Base-by-base conservation (phyloP, 2,888 invertebrate genomes). In the Eristalis pertinax region DNA sequence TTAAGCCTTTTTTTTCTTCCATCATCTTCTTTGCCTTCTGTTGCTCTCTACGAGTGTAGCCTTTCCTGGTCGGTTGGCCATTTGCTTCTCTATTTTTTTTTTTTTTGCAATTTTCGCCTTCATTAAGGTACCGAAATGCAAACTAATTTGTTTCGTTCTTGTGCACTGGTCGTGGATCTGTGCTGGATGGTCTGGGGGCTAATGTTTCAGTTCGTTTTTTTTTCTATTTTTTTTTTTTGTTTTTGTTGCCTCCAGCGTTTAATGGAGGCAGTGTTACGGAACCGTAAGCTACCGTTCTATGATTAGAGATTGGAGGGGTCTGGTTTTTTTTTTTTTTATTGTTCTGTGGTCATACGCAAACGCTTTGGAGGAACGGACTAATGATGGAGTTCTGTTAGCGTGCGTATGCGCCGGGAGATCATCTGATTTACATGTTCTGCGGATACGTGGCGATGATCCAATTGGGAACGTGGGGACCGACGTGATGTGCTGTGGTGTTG, bases 241-340 rank as follows among this genome's bases (percentile, higher is more conserved):
- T 32, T 32, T 5, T 32, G 32, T 32, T 32, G 32, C 32, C 32
- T 32, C 32, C 63, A 41, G n/a, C 86, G 79, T 73, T 87, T 87
- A 84, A 76, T 76, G 80, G 72, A 84, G 58, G 75, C 87, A 87
- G 87, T 87, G 87, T 87, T 84, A 84, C 87, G 87, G 87, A 87
- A 87, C 87, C 87, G 68, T 87, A 84, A 76, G 79, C 87, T 87
- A 84, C 84, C 80, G 87, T 79, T 87, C 70, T 78, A 84, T 87
- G 76, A 73, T 87, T 73, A 68, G 67, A 69, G 80, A 70, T 82
- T 67, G 70, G 41, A 67, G 22, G 24, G 43, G 43, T 15, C 32
- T 8, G 32, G 32, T 74, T 26, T 65, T 58, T n/a, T 22, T 15
- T 72, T 19, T n/a, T n/a, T n/a, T n/a, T n/a, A n/a, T n/a, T 64